Percentiles rank a stretch among this genome's conserved stretches.
Conservation (phyloP, 2,113 vertebrate species). For the Tiliqua scincoides region DNA sequence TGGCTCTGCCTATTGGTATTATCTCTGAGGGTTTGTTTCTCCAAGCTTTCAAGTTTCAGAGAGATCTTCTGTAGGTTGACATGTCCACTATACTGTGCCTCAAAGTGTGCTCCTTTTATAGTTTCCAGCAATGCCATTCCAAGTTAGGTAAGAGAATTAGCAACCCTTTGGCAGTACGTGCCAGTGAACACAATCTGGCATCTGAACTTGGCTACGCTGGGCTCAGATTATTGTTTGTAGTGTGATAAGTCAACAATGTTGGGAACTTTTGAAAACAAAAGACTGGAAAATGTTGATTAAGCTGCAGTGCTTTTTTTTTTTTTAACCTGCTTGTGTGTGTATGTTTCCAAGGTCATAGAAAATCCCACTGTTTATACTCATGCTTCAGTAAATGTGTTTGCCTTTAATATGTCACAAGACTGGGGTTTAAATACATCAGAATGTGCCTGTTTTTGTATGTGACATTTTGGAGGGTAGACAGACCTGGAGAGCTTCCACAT, state of each 20-base stretch:
- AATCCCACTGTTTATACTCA: background rate
- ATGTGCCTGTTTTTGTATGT: too few species aligned
- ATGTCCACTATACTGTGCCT: background rate
- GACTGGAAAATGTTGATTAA: background rate
- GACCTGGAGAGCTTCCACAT: too few species aligned
- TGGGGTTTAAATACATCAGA: too few species aligned
- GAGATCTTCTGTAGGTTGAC: background rate
- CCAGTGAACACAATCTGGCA: conserved; percentile 65
- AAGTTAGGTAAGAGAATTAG: conserved; percentile 33
- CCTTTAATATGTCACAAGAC: too few species aligned
- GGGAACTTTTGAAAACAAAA: conserved; percentile 41
- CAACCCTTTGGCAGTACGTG: conserved; percentile 61
- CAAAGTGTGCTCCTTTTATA: conserved; percentile 40
- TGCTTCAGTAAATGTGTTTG: too few species aligned
- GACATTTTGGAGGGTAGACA: too few species aligned
- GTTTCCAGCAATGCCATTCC: conserved; percentile 4
- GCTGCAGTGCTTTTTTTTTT: conserved; percentile 1
- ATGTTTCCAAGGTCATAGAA: conserved; percentile 2
- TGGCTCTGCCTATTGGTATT: background rate
- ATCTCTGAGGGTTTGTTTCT: background rate
- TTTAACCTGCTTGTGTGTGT: background rate
- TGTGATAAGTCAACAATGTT: conserved; percentile 71
- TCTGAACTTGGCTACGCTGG: conserved; percentile 68
- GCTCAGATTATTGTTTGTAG: conserved; percentile 63
- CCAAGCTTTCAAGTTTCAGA: background rate